Evolutionary conservation across 2,113 vertebrate genomes (phyloP).

Genomic region (Salvator merianae): DNA sequence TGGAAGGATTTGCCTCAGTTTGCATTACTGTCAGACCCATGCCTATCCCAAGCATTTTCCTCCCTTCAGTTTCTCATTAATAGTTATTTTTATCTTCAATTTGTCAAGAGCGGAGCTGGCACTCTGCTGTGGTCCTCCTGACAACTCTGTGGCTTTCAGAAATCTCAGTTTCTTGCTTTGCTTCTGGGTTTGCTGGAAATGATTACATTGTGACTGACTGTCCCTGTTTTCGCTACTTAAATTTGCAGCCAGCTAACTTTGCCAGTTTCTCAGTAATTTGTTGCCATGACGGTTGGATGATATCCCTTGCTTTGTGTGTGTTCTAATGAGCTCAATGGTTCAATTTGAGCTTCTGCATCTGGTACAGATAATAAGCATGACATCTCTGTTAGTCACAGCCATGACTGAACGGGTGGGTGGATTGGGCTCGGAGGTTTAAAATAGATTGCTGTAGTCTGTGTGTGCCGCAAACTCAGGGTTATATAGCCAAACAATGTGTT

Average conservation of each 20-base stretch:
- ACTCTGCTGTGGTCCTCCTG: slow-evolving; percentile 25
- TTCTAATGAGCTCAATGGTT: slow-evolving; percentile 65
- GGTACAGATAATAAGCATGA: slow-evolving; percentile 65
- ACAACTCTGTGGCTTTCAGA: slow-evolving; percentile 10
- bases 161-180: slow-evolving; percentile 31
- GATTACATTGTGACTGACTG: slow-evolving; percentile 23
- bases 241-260: slow-evolving; percentile 52
- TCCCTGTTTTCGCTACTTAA: slow-evolving; percentile 34
- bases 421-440: slow-evolving; percentile 60
- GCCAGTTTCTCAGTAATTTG: slow-evolving; percentile 55
- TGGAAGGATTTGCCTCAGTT: neutral
- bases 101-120: slow-evolving; percentile 3
- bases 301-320: slow-evolving; percentile 50
- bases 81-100: slow-evolving; percentile 7
- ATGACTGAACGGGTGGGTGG: slow-evolving; percentile 39
- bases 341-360: slow-evolving; percentile 59
- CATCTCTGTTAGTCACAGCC: slow-evolving; percentile 68
- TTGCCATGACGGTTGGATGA: slow-evolving; percentile 59
- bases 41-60: neutral
- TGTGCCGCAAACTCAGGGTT: slow-evolving; percentile 48
- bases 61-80: slow-evolving; percentile 15
- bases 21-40: neutral
- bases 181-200: slow-evolving; percentile 33
- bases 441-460: slow-evolving; percentile 56
- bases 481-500: slow-evolving; percentile 65